Conservation (phyloP, 2,113 vertebrate genomes). For the Phyllostomus discolor region DNA sequence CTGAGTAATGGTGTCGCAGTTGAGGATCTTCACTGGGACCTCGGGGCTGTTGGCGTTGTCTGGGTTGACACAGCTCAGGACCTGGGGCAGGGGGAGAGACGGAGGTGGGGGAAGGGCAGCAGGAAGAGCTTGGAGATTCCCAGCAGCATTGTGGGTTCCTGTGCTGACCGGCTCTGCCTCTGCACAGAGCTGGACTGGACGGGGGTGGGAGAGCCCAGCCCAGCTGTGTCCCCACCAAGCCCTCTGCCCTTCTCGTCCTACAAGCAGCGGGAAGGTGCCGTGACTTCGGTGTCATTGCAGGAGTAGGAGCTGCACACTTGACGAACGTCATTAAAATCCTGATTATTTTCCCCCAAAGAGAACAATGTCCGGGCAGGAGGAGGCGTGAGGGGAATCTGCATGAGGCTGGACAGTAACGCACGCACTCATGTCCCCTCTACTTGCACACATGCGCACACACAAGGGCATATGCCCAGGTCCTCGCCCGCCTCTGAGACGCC, state of each 20-base stretch:
- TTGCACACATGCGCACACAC: not conserved
- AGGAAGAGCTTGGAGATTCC: not conserved
- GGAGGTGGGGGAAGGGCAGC: not conserved
- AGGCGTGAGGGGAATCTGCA: not conserved
- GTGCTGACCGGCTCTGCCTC: not conserved
- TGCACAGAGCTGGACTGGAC: not conserved
- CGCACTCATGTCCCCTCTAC: not conserved
- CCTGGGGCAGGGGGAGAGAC: constrained; percentile 75
- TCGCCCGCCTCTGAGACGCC: too few species aligned
- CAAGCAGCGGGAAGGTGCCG: not conserved
- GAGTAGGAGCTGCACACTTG: not conserved
- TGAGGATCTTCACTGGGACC: constrained; percentile 96
- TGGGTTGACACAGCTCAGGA: constrained; percentile 96
- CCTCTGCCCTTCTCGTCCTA: not conserved
- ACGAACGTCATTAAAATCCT: not conserved
- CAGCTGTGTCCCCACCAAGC: not conserved
- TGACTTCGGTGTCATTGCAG: not conserved
- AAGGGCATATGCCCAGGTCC: not conserved
- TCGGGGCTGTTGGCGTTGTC: constrained; percentile 95
- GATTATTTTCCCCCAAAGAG: not conserved
- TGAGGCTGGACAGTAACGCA: not conserved
- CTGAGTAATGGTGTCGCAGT: constrained; percentile 98
- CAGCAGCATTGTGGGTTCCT: not conserved
- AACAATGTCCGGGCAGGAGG: not conserved
- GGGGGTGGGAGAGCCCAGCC: not conserved